Evolutionary conservation across 2,797 vertebrate genomes (phyloP), one percentile per base, ranked within the genome.

Genomic region (Sitta carolinensis): DNA sequence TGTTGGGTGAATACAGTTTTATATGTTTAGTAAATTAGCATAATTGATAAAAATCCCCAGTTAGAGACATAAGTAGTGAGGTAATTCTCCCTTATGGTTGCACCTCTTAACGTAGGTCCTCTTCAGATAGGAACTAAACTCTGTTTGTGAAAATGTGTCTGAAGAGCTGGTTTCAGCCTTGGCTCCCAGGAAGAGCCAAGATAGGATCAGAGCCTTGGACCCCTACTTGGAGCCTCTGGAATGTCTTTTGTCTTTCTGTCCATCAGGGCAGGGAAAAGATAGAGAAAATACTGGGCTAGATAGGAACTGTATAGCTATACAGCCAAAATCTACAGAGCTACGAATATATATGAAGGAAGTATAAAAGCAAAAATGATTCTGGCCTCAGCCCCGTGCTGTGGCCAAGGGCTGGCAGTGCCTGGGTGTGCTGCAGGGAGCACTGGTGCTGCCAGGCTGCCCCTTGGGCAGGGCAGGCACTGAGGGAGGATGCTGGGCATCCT

Each of bases 331-430:
- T 34, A 34, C 11, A 17, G 25, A 45, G 14, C 25, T 45, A 22
- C 1, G 4, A 11, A 36, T 21, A 16, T 18, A 36, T 13, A 18
- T 29, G 14, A 73, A 57, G 54, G 54, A 58, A 45, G 23, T 30
- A 22, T 5, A 36, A 58, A 30, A 36, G 8, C 19, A 73, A 14
- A 34, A 29, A 30, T 13, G 15, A 17, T 57, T 45, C 54, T 29
- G 32, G 25, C 32, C 34, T 57, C 32, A 34, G 26, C 36, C 19
- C 19, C 1, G 23, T 4, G 0, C 10, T 9, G 8, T 0, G 0
- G 13, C 13, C 4, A 16, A 17, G 54, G 11, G 11, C 2, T 1
- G 13, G 15, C 16, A 14, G 36, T 32, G 32, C 45, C 45, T 42
- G 52, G 42, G 17, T 42, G 26, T 42, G 47, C 55, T 22, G 20